Evolutionary conservation across 2,797 vertebrate genomes (phyloP), one percentile per base, ranked within the genome.

Genomic region (Cynopterus sphinx): DNA sequence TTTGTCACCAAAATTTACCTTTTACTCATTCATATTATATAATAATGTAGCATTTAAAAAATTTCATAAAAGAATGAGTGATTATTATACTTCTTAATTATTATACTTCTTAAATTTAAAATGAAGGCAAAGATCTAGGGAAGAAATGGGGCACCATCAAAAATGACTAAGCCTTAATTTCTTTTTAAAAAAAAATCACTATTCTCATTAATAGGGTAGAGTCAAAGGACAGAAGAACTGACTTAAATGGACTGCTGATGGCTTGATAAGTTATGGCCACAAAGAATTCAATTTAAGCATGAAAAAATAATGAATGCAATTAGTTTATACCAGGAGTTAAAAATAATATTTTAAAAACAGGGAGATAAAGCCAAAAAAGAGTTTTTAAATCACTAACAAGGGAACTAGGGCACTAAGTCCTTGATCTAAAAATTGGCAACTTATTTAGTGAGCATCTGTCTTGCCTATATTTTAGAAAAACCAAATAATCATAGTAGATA

Each of bases 21-120:
- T 87, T 49, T n/a, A 33, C 70, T 77, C 13, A 81, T 21, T 90
- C 63, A 90, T 12, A 39, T 86, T 89, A 74, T 3, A 22, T 55
- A 55, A 78, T 68, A 91, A 73, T 78, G 24, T n/a, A 70, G 31
- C n/a, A 71, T 46, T 89, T 91, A 85, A 68, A 75, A 82, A 9
- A 57, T 55, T 75, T 87, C 46, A 28, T 46, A 65, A 79, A 77
- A 90, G 39, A 63, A 67, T n/a, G 26, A 36, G 28, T 93, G 70
- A 78, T 96, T 65, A 77, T 49, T 77, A 93, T 89, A 78, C 5
- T 36, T 43, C n/a, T 28, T 77, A 79, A 75, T 96, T 65, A 77
- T 49, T 77, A 93, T 89, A 78, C 5, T 36, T 43, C n/a, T 28
- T 77, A 79, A 75, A 86, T 73, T 95, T 81, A 95, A 86, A 86